Evolutionary conservation across 2,113 vertebrate genomes (phyloP), one percentile per base, ranked within the genome.

Genomic region (Mionectes macconnelli): DNA sequence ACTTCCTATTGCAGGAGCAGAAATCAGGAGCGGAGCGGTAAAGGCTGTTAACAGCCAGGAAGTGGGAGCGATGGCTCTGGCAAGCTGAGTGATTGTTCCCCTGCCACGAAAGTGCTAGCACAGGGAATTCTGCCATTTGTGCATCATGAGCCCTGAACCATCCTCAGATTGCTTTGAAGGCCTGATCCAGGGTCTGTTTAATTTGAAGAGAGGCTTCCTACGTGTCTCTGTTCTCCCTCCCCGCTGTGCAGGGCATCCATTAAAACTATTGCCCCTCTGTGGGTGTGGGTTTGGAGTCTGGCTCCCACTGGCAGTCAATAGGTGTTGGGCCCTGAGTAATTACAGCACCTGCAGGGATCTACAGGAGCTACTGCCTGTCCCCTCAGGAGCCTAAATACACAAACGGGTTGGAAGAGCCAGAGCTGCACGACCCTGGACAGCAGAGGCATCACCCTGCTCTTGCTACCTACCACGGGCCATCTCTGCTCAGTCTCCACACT

Each of bases 401-500:
- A 27, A 50, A 59, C 6, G 69, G 28, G 7, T 28, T 33, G 47
- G 79, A 62, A 68, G 37, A 66, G 37, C 23, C 0, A 0, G 31
- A 78, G 27, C 25, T 79, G 68, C 35, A n/a, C 1, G 0, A 62
- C 30, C 37, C 59, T 60, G 49, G 60, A 20, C 15, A 62, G 69
- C 47, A 22, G 69, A 64, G 7, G 2, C 5, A 10, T 52, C 44
- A 40, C 39, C 24, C 18, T 44, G 84, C 78, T 67, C 27, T 39
- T 4, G 1, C 42, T 30, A 0, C 62, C 42, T 30, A 0, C 62
- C 7, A 0, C 0, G 0, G 35, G 33, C 53, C 30, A 4, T 7
- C 63, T 49, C 63, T 1, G 44, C 66, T 82, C 0, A 0, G 27
- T 40, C 22, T 37, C 84, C n/a, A 23, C 1, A 1, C 28, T 0